Percentiles rank a stretch among this genome's conserved stretches.
phyloP scores from a whole-genome alignment of 64 coral and sea anemone genomes.

The Pachyseris speciosa region DNA sequence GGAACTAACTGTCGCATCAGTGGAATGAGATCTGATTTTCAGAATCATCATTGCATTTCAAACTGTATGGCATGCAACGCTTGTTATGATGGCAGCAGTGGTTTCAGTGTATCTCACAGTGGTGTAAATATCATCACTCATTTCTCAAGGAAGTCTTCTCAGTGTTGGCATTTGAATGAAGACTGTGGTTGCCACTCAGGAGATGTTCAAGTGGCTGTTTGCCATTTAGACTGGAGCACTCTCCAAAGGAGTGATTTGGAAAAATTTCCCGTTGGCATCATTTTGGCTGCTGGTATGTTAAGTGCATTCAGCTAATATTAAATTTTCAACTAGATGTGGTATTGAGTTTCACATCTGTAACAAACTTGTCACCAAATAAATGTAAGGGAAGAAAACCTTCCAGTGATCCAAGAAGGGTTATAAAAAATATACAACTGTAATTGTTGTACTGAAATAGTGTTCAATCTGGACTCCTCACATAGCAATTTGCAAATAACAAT shows the following conservation, averaged over 20 bases:
- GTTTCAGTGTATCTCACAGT: background rate
- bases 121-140: background rate
- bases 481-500: no score
- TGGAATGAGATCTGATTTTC: background rate
- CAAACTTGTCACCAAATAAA: no score
- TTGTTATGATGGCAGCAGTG: background rate
- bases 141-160: background rate
- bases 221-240: conserved; percentile 52
- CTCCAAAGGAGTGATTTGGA: background rate
- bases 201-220: background rate
- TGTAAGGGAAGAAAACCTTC: no score
- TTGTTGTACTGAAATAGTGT: no score
- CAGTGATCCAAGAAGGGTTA: no score
- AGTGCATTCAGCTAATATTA: background rate
- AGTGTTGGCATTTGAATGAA: background rate
- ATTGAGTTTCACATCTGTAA: no score
- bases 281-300: conserved; percentile 61
- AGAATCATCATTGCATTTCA: background rate
- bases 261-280: conserved; percentile 15
- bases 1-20: background rate
- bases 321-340: no score
- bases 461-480: no score
- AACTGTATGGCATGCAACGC: background rate
- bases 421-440: no score
- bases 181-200: background rate